Evolutionary conservation across 2,888 invertebrate species (phyloP).

Genomic region (Drosophila suboccidentalis): DNA sequence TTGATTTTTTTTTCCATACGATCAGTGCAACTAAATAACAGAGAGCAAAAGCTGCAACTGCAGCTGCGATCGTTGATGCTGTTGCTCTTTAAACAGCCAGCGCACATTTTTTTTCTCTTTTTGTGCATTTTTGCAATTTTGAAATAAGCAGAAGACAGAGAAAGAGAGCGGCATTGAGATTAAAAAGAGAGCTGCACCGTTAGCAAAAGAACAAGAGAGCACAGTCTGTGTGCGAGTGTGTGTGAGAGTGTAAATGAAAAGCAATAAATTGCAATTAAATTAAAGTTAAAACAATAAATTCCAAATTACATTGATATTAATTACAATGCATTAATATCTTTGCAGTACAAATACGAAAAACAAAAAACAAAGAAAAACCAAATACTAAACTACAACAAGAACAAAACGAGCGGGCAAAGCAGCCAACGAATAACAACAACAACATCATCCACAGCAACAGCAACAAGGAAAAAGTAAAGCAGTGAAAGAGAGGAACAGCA

Average conservation of each 20-base stretch:
- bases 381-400: slow-evolving; percentile 18
- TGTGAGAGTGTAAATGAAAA: slow-evolving; percentile 10
- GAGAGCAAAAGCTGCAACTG: neutral
- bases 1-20: neutral
- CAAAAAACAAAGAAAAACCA: slow-evolving; percentile 32
- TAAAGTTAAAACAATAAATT: neutral
- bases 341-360: slow-evolving; percentile 67
- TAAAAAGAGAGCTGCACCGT: slow-evolving; percentile 15
- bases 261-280: no score
- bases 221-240: slow-evolving; percentile 1
- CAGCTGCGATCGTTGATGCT: neutral
- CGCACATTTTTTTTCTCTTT: slow-evolving; percentile 17
- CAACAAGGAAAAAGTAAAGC: neutral
- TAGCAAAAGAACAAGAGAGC: slow-evolving; percentile 17
- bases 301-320: slow-evolving; percentile 20
- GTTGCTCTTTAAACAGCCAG: neutral
- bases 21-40: slow-evolving; percentile 1
- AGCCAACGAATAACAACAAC: slow-evolving; percentile 42
- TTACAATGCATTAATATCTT: slow-evolving; percentile 39
- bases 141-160: neutral
- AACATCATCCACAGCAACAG: slow-evolving; percentile 9
- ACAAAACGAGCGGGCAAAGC: slow-evolving; percentile 37
- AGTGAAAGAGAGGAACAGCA: neutral
- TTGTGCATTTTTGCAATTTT: slow-evolving; percentile 7
- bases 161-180: slow-evolving; percentile 6